Evolutionary conservation across 2,888 invertebrate species (phyloP).

Genomic region (Chydorus sphaericus): DNA sequence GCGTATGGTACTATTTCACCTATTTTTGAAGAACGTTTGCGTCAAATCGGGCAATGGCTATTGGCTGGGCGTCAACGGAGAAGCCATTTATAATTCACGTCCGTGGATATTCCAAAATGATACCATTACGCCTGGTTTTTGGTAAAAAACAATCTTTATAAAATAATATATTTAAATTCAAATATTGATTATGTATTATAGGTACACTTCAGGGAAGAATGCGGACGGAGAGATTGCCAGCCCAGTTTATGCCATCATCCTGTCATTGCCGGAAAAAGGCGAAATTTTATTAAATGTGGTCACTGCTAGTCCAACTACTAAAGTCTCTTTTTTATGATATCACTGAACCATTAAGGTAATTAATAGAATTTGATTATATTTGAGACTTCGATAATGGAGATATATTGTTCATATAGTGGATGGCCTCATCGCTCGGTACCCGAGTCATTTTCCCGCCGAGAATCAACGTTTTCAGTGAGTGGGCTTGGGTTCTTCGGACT

Average conservation of each 20-base stretch:
- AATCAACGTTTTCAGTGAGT: not conserved
- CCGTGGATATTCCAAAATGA: slow-evolving; percentile 78
- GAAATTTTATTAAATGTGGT: not conserved
- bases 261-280: not conserved
- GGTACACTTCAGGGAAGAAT: not conserved
- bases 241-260: not conserved
- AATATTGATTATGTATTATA: not conserved
- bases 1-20: slow-evolving; percentile 72
- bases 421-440: not conserved
- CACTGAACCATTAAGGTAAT: not conserved
- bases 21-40: slow-evolving; percentile 70
- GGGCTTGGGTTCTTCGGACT: slow-evolving; percentile 9
- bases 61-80: slow-evolving; percentile 73
- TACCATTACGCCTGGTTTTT: slow-evolving; percentile 48
- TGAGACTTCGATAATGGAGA: too few species aligned
- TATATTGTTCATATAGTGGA: not conserved
- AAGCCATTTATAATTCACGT: slow-evolving; percentile 61
- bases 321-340: not conserved
- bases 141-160: too few species aligned
- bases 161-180: too few species aligned
- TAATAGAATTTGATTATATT: too few species aligned
- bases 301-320: not conserved
- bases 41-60: slow-evolving; percentile 59
- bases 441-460: not conserved
- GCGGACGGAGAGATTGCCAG: too few species aligned